Evolutionary conservation across 2,888 invertebrate genomes (phyloP).

Genomic region (Steromphala cineraria): DNA sequence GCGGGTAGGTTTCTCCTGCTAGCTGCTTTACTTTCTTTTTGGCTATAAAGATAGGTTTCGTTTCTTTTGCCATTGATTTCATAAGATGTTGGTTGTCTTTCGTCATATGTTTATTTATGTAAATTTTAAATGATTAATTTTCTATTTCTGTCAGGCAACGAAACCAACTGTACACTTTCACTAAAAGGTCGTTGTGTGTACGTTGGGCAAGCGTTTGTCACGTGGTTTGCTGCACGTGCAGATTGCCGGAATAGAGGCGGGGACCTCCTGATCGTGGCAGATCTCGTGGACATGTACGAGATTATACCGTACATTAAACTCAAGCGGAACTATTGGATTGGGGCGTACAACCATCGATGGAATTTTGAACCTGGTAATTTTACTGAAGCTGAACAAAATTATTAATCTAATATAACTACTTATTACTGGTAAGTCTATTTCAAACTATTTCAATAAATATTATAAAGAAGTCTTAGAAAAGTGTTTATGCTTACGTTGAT

Average conservation of each 20-base stretch:
- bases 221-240: conserved; percentile 35
- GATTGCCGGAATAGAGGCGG: conserved; percentile 36
- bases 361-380: conserved; percentile 29
- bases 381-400: no score
- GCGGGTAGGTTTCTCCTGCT: not conserved
- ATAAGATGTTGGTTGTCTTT: not conserved
- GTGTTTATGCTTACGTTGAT: no score
- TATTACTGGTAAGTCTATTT: no score
- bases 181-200: conserved; percentile 30
- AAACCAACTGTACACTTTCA: not conserved
- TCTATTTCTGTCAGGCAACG: not conserved
- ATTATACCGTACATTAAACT: conserved; percentile 27
- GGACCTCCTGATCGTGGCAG: conserved; percentile 37
- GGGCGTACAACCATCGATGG: conserved; percentile 39
- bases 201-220: conserved; percentile 19
- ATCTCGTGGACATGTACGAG: conserved; percentile 32
- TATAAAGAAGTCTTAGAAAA: no score
- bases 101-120: not conserved
- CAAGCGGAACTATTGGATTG: conserved; percentile 36
- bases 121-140: not conserved
- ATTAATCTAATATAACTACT: no score
- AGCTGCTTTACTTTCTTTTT: no score
- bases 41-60: no score
- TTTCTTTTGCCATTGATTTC: no score
- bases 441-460: no score